These are phyloP conservation scores for Rhipidura dahli DNA, from an alignment of 2,113 vertebrate genomes.

Conservation along the genomic window DNA sequence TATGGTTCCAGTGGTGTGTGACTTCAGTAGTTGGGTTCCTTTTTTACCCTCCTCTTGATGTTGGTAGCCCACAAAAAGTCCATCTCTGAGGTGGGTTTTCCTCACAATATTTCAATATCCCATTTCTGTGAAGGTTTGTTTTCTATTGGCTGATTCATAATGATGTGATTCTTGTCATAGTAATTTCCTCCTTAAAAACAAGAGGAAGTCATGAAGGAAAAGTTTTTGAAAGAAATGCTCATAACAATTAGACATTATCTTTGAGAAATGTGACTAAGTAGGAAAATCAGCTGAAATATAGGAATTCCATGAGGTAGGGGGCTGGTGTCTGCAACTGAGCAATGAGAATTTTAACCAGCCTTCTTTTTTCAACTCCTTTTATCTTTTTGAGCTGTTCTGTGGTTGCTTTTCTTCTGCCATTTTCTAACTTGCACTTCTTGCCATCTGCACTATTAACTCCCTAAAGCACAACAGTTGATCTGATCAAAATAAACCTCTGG, in stretches of 20 bases:
- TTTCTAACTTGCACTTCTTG: not conserved
- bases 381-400: not conserved
- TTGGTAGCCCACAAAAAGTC: not conserved
- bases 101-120: conserved; percentile 79
- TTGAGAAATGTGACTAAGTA: not conserved
- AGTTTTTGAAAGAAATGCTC: not conserved
- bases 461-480: not conserved
- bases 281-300: not conserved
- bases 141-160: conserved; percentile 66
- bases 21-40: conserved; percentile 33
- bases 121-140: conserved; percentile 75
- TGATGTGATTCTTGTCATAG: conserved; percentile 76
- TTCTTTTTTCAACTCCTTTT: not conserved
- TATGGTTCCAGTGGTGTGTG: not conserved
- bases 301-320: not conserved
- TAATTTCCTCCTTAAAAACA: conserved; percentile 74
- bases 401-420: not conserved
- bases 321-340: not conserved
- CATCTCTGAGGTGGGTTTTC: not conserved
- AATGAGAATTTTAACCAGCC: not conserved
- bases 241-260: not conserved
- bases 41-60: not conserved
- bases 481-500: not conserved
- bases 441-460: not conserved
- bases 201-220: not conserved